Conservation (phyloP, 2,888 invertebrate species). For the Pollenia labialis region DNA sequence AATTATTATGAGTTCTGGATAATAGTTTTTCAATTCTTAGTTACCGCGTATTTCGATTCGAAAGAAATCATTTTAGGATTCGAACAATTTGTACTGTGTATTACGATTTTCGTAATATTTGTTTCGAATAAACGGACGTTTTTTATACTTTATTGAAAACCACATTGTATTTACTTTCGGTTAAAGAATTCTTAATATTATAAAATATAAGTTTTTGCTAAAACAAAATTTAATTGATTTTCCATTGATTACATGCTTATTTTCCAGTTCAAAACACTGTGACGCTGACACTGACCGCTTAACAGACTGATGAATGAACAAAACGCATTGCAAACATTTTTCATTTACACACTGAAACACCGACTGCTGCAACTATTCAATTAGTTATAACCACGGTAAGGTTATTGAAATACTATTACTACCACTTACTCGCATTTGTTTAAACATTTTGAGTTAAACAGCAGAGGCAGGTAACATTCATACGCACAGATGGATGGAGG, state of each 20-base stretch:
- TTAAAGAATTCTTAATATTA: too few relatives aligned
- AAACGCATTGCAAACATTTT: slow-evolving; percentile 67
- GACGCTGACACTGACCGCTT: slow-evolving; percentile 73
- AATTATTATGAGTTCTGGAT: too few relatives aligned
- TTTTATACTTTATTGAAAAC: too few relatives aligned
- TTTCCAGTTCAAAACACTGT: slow-evolving; percentile 72
- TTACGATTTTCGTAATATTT: too few relatives aligned
- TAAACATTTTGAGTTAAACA: slow-evolving; percentile 26
- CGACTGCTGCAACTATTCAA: not conserved
- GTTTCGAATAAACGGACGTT: too few relatives aligned
- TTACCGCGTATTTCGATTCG: too few relatives aligned
- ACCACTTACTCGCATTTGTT: slow-evolving; percentile 52
- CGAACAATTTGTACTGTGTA: too few relatives aligned
- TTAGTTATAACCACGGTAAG: slow-evolving; percentile 41
- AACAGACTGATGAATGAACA: slow-evolving; percentile 64
- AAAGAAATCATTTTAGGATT: too few relatives aligned
- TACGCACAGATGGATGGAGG: not conserved
- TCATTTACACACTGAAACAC: slow-evolving; percentile 51
- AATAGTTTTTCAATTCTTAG: too few relatives aligned
- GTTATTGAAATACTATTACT: slow-evolving; percentile 60
- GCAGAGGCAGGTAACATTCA: slow-evolving; percentile 4
- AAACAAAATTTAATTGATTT: slow-evolving; percentile 47
- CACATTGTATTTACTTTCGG: too few relatives aligned
- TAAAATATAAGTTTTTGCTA: not conserved
- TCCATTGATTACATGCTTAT: slow-evolving; percentile 66